Evolutionary conservation across 2,113 vertebrate species (phyloP).

Genomic region (Theropithecus gelada): DNA sequence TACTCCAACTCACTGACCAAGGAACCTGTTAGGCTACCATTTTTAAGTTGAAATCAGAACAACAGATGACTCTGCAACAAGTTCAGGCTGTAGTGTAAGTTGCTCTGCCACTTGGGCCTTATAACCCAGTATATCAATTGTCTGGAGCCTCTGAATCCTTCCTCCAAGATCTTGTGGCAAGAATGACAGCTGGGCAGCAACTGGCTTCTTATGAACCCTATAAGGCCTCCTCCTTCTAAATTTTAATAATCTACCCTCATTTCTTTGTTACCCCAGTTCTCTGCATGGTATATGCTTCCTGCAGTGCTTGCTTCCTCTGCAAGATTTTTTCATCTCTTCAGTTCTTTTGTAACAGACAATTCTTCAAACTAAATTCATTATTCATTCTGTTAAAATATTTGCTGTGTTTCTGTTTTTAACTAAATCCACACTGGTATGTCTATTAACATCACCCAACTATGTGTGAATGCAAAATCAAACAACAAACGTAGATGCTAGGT

Average conservation of each 20-base stretch:
- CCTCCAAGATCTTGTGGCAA: not conserved
- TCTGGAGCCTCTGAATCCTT: not conserved
- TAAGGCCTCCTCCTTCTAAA: too few species aligned
- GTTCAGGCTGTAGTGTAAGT: not conserved
- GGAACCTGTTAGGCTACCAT: not conserved
- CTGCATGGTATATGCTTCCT: not conserved
- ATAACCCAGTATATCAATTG: not conserved
- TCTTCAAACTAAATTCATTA: not conserved
- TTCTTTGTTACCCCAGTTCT: not conserved
- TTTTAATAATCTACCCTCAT: not conserved
- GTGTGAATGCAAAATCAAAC: slow-evolving; percentile 9
- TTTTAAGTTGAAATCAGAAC: not conserved
- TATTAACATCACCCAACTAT: not conserved
- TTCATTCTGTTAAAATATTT: not conserved
- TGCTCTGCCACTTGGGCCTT: not conserved
- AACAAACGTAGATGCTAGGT: not conserved
- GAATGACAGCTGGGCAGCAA: not conserved
- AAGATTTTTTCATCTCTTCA: not conserved
- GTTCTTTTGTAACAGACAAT: not conserved
- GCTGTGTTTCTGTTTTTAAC: not conserved
- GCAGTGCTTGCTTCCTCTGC: not conserved
- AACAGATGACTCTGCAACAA: not conserved
- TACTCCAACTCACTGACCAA: not conserved
- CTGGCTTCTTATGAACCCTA: not conserved
- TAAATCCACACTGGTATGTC: not conserved